phyloP scores from a whole-genome alignment of 1,140 invertebrate species.

The Episyrphus balteatus region DNA sequence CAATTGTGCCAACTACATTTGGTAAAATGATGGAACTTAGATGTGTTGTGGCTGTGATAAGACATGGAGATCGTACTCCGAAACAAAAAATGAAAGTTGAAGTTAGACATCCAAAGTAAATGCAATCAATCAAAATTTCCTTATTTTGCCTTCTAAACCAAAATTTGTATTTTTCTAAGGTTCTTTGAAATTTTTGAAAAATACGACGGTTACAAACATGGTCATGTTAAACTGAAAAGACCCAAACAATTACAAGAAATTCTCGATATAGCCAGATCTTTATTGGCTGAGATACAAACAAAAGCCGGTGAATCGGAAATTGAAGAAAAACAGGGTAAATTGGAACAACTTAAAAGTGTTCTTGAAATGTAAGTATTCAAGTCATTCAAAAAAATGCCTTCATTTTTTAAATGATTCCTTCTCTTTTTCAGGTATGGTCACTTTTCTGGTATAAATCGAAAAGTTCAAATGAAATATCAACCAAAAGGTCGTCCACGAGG shows the following conservation, averaged over 20 bases:
- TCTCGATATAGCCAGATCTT: constrained; percentile 81
- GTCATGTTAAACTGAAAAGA: constrained; percentile 94
- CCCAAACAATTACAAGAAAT: constrained; percentile 97
- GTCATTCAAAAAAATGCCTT: neutral
- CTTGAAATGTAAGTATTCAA: constrained; percentile 84
- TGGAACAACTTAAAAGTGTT: constrained; percentile 96
- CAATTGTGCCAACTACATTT: constrained; percentile 96
- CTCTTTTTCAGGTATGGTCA: constrained; percentile 79
- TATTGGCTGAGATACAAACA: constrained; percentile 79
- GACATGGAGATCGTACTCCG: constrained; percentile 96
- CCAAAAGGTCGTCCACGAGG: constrained; percentile 84
- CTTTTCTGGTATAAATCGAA: constrained; percentile 99
- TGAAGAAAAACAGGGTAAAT: constrained; percentile 93
- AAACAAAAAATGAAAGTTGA: constrained; percentile 99
- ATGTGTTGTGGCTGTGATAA: constrained; percentile 95
- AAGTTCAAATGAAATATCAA: constrained; percentile 99
- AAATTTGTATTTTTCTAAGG: constrained; percentile 39
- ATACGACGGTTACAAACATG: constrained; percentile 89
- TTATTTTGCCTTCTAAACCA: too few relatives aligned
- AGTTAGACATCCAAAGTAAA: constrained; percentile 93
- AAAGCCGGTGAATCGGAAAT: constrained; percentile 78
- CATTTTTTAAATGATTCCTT: neutral
- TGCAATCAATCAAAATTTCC: constrained; percentile 15
- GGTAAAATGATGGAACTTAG: constrained; percentile 99
- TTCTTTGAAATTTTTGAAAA: constrained; percentile 99